A percentile compares a stretch with the other conserved stretches of the same genome.
These are phyloP conservation scores for Lepidotrigona ventralis DNA, from an alignment of 1,140 invertebrate genomes.

Conservation along the genomic window DNA sequence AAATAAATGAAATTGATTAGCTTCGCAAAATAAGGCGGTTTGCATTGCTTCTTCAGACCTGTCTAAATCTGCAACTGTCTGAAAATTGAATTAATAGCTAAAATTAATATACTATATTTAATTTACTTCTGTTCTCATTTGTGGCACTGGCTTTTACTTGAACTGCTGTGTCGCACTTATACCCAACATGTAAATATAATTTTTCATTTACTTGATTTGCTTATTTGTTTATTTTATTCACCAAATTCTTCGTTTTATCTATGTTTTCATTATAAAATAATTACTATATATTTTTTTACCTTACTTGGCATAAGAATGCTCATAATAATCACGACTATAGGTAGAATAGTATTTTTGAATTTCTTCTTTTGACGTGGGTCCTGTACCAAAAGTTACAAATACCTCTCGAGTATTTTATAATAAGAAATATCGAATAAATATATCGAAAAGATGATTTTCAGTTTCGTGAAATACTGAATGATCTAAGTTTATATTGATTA, in stretches of 20 bases:
- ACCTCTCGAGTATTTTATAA: neutral
- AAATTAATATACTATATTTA: neutral
- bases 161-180: too few species aligned
- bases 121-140: too few species aligned
- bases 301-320: neutral
- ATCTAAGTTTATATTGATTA: neutral
- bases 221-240: neutral
- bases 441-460: too few species aligned
- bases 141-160: too few species aligned
- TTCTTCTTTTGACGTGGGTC: neutral
- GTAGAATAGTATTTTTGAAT: neutral
- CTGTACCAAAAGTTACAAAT: neutral
- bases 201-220: neutral
- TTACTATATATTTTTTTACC: neutral
- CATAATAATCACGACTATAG: accelerated
- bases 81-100: too few species aligned
- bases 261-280: neutral
- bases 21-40: neutral
- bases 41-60: neutral
- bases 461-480: neutral
- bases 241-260: accelerated
- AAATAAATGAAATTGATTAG: neutral
- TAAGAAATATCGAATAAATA: neutral
- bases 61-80: neutral
- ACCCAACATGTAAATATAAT: too few species aligned